Percentiles rank a stretch among this genome's conserved stretches.
Evolutionary conservation across 2,113 vertebrate species (phyloP).

Genomic region (Eulemur rufifrons): DNA sequence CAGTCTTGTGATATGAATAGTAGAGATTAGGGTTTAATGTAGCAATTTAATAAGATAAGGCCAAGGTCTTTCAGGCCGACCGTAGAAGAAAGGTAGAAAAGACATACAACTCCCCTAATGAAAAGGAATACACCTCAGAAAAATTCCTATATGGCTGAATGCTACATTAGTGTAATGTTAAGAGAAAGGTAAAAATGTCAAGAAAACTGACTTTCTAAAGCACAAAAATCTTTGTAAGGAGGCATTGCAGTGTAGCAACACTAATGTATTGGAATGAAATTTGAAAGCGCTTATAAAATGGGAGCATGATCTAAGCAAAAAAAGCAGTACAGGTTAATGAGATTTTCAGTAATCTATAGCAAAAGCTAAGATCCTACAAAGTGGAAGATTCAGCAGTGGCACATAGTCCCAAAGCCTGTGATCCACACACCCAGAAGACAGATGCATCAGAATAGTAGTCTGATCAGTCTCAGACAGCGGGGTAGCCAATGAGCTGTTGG

Average conservation of each 20-base stretch:
- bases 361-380: background rate
- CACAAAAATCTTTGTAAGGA: background rate
- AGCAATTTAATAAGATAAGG: background rate
- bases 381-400: background rate
- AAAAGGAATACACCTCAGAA: background rate
- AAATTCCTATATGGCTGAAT: background rate
- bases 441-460: background rate
- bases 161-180: background rate
- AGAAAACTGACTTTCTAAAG: conserved; percentile 1
- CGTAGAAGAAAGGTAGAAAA: background rate
- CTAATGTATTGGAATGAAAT: background rate
- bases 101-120: background rate
- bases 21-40: background rate
- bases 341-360: background rate
- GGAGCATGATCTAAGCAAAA: background rate
- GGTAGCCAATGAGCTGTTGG: background rate
- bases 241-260: background rate
- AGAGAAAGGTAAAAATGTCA: background rate
- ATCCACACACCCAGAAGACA: background rate
- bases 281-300: background rate
- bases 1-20: background rate
- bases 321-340: background rate
- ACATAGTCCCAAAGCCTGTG: background rate
- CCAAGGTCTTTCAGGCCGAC: background rate
- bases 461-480: background rate